Base-by-base conservation (phyloP, 2,113 vertebrate species). In the Cyanistes caeruleus region DNA sequence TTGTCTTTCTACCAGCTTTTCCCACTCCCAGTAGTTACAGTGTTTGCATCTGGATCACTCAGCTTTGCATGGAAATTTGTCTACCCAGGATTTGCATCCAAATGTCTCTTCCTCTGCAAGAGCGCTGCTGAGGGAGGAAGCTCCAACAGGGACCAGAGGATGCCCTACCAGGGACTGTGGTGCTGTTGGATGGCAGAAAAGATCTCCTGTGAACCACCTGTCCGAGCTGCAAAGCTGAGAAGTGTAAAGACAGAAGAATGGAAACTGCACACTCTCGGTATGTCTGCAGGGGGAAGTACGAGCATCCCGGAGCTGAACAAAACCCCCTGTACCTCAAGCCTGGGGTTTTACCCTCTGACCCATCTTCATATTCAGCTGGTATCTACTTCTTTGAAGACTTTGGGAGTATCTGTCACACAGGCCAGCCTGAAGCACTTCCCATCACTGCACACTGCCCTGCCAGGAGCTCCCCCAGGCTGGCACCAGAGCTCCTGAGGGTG, bases 291-390 rank as follows among this genome's bases (percentile, higher is more conserved):
- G 92, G 94, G 68, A 96, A 97, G 63, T 95, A 94, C 83, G 0
- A 72, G 82, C 82, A 83, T 23, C 48, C 20, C 12, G 2, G 73
- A 31, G 13, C 69, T 6, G 63, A 21, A 37, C 31, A 82, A 65
- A 83, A 89, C 49, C 41, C 44, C 52, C 6, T 0, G 48, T 7
- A 24, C 46, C 22, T 12, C 0, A 19, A 46, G 59, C 22, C 55
- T 6, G 33, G 93, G 89, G 82, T 80, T 96, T 97, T 91, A 95
- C 84, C 81, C 84, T 85, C 67, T 96, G 94, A 96, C 75, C 96
- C 93, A 96, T 93, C 93, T 67, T 80, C 93, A 78, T 78, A 88
- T 30, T 37, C 58, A 14, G 60, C 33, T 7, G 0, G 3, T 13
- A 79, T 1, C 74, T 30, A 30, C 25, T 93, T 37, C 85, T 89